These are phyloP conservation scores for Ctenopoma kingsleyae DNA, from an alignment of 2,797 vertebrate species.

Conservation along the genomic window DNA sequence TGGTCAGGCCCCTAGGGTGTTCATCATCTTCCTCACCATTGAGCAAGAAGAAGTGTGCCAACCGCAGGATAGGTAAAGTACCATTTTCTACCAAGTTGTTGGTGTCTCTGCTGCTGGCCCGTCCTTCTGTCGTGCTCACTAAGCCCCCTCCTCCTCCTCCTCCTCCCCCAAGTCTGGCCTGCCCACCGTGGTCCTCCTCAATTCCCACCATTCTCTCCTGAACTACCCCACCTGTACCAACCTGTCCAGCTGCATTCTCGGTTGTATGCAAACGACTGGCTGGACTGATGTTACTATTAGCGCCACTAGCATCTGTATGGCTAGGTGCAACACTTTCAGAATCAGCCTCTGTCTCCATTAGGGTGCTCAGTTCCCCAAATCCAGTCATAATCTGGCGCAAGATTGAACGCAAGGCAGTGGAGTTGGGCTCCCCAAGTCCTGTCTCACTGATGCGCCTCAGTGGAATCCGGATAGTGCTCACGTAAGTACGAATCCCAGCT, in stretches of 20 bases:
- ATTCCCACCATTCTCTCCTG: slow-evolving; percentile 63
- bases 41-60: slow-evolving; percentile 94
- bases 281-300: slow-evolving; percentile 51
- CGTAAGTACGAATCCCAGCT: slow-evolving; percentile 92
- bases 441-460: slow-evolving; percentile 92
- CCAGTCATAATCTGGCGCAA: slow-evolving; percentile 96
- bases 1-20: slow-evolving; percentile 92
- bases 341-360: slow-evolving; percentile 94
- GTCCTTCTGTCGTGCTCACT: slow-evolving; percentile 67
- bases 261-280: slow-evolving; percentile 65
- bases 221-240: slow-evolving; percentile 51
- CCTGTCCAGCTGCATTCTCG: slow-evolving; percentile 63
- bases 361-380: slow-evolving; percentile 93
- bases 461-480: slow-evolving; percentile 94
- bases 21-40: slow-evolving; percentile 92
- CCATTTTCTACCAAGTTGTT: slow-evolving; percentile 92
- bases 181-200: slow-evolving; percentile 70
- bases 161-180: slow-evolving; percentile 70
- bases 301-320: slow-evolving; percentile 60
- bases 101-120: slow-evolving; percentile 85
- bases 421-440: slow-evolving; percentile 91
- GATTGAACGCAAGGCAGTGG: slow-evolving; percentile 91
- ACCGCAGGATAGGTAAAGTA: slow-evolving; percentile 91
- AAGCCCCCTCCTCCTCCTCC: slow-evolving; percentile 53
- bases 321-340: slow-evolving; percentile 82